Percentiles rank a stretch among this genome's conserved stretches.
Evolutionary conservation across 2,113 vertebrate genomes (phyloP).

Genomic region (Atractosteus spatula): DNA sequence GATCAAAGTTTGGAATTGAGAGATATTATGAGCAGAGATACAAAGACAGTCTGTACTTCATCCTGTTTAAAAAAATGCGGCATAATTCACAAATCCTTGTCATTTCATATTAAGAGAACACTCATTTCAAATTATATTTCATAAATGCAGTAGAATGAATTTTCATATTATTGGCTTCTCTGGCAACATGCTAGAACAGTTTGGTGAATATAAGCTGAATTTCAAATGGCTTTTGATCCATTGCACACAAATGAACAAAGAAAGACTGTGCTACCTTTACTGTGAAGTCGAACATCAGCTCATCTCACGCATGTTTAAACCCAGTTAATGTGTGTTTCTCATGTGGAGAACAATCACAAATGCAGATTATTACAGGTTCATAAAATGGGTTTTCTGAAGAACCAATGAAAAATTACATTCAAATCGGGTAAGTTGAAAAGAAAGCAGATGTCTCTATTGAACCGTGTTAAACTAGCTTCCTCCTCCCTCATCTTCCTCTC

Average conservation of each 20-base stretch:
- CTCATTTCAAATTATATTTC: too few relatives aligned
- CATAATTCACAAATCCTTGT: too few relatives aligned
- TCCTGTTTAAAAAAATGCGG: too few relatives aligned
- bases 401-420: neutral
- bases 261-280: too few relatives aligned
- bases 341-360: neutral
- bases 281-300: too few relatives aligned
- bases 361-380: neutral
- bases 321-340: neutral
- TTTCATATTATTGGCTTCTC: neutral
- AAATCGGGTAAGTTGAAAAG: neutral
- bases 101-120: too few relatives aligned
- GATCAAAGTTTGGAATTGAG: slow-evolving; percentile 12
- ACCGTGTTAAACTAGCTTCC: neutral
- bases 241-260: too few relatives aligned
- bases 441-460: neutral
- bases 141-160: too few relatives aligned
- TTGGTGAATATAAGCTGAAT: neutral
- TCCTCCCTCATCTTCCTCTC: too few relatives aligned
- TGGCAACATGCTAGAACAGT: neutral
- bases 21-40: neutral
- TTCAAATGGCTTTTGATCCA: neutral
- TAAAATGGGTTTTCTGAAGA: neutral
- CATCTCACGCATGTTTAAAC: neutral
- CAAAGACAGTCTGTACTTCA: too few relatives aligned